Evolutionary conservation across 2,888 invertebrate species (phyloP).

Genomic region (Morpho deidamia): DNA sequence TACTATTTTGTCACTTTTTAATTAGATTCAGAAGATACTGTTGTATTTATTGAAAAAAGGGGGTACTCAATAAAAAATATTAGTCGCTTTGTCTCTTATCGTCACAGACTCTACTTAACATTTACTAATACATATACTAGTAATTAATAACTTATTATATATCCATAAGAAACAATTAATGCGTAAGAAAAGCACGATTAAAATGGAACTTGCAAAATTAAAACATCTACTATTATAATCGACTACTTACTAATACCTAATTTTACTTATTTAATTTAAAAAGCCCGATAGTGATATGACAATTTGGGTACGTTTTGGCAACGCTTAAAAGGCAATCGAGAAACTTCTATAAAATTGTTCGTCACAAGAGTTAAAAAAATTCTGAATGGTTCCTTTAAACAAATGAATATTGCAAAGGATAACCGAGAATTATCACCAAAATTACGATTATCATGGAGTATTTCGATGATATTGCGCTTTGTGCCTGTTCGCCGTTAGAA

Average conservation of each 20-base stretch:
- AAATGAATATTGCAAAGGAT: not conserved
- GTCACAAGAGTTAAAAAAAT: not conserved
- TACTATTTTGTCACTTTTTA: too few species aligned
- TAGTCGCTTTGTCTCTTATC: too few species aligned
- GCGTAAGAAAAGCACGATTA: slow-evolving; percentile 18
- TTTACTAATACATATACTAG: not conserved
- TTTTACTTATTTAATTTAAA: slow-evolving; percentile 15
- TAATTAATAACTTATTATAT: too few species aligned
- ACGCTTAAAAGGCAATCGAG: not conserved
- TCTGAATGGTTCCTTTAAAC: not conserved
- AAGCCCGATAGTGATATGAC: slow-evolving; percentile 28
- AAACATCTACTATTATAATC: slow-evolving; percentile 29
- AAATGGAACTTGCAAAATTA: slow-evolving; percentile 34
- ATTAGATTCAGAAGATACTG: too few species aligned
- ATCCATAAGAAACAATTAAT: too few species aligned
- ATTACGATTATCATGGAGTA: too few species aligned
- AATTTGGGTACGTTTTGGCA: slow-evolving; percentile 8
- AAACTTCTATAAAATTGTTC: not conserved
- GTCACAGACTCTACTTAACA: not conserved
- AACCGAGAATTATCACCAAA: too few species aligned
- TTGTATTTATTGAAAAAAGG: too few species aligned
- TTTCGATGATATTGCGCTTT: too few species aligned
- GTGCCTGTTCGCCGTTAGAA: too few species aligned
- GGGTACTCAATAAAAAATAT: too few species aligned
- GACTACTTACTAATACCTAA: slow-evolving; percentile 18